These are phyloP conservation scores for Endotricha flammealis DNA, from an alignment of 2,888 invertebrate genomes.

Conservation along the genomic window DNA sequence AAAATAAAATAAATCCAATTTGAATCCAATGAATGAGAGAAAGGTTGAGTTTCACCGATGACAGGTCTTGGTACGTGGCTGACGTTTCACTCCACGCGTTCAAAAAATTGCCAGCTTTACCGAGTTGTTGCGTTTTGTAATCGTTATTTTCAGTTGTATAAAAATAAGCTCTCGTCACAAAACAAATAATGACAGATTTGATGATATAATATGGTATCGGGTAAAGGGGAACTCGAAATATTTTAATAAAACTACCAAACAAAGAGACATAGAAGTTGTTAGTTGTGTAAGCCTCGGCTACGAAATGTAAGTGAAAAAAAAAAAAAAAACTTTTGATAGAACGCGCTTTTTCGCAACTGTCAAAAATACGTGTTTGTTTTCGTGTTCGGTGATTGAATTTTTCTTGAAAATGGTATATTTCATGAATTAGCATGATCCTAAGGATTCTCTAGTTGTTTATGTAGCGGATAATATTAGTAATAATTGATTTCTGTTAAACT, in stretches of 20 bases:
- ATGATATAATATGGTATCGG: no score
- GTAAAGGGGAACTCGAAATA: no score
- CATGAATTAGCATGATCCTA: slow-evolving; percentile 21
- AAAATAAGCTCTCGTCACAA: no score
- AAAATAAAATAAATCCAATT: slow-evolving; percentile 1
- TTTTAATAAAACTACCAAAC: no score
- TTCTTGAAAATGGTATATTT: slow-evolving; percentile 33
- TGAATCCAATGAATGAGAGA: slow-evolving; percentile 5
- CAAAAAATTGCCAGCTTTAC: slow-evolving; percentile 44
- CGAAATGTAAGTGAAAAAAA: no score
- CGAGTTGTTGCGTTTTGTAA: slow-evolving; percentile 15
- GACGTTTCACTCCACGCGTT: slow-evolving; percentile 77
- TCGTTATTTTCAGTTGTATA: no score
- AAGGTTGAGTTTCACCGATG: slow-evolving; percentile 31
- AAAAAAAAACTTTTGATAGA: no score
- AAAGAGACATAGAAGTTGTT: no score
- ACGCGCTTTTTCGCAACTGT: slow-evolving; percentile 21
- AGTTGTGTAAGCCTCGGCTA: no score
- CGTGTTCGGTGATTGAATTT: slow-evolving; percentile 26
- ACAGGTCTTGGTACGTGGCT: slow-evolving; percentile 66
- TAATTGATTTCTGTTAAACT: slow-evolving; percentile 44
- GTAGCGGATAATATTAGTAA: slow-evolving; percentile 20
- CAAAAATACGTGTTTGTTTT: slow-evolving; percentile 49
- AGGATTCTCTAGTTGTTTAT: slow-evolving; percentile 13
- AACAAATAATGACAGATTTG: no score